Conservation (phyloP, 1,140 invertebrate species). For the Acromyrmex charruanus region DNA sequence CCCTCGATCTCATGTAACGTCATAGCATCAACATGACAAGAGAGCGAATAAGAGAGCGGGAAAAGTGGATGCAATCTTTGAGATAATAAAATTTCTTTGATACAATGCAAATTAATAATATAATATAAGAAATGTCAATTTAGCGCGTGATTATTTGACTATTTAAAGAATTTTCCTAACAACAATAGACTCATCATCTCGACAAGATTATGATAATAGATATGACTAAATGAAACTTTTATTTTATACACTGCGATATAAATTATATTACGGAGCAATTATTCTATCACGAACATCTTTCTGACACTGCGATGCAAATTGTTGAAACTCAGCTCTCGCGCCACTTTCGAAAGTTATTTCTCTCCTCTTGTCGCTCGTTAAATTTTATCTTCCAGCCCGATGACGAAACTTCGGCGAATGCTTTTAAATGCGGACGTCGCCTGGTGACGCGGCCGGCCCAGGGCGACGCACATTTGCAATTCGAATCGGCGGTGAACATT, state of each 20-base stretch:
- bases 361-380: conserved; percentile 55
- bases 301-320: conserved; percentile 28
- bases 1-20: conserved; percentile 20
- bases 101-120: too few species aligned
- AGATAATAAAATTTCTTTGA: conserved; percentile 27
- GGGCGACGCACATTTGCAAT: conserved; percentile 78
- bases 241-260: background rate
- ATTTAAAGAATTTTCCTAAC: background rate
- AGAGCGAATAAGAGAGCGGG: background rate
- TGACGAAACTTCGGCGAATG: conserved; percentile 72
- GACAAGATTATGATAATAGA: background rate
- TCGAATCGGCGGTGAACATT: conserved; percentile 80
- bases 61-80: background rate
- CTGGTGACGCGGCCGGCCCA: conserved; percentile 40
- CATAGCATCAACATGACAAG: conserved; percentile 4
- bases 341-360: conserved; percentile 7
- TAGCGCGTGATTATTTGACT: background rate
- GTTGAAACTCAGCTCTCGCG: conserved; percentile 10
- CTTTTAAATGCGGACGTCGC: conserved; percentile 71
- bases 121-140: conserved; percentile 18
- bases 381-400: conserved; percentile 57
- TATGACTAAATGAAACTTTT: conserved; percentile 26
- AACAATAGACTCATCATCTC: background rate
- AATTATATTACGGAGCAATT: background rate
- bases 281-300: conserved; percentile 16